A percentile compares a stretch with the other conserved stretches of the same genome.
Conservation (phyloP, 2,797 vertebrate species). For the Ctenochaetus hawaiiensis region DNA sequence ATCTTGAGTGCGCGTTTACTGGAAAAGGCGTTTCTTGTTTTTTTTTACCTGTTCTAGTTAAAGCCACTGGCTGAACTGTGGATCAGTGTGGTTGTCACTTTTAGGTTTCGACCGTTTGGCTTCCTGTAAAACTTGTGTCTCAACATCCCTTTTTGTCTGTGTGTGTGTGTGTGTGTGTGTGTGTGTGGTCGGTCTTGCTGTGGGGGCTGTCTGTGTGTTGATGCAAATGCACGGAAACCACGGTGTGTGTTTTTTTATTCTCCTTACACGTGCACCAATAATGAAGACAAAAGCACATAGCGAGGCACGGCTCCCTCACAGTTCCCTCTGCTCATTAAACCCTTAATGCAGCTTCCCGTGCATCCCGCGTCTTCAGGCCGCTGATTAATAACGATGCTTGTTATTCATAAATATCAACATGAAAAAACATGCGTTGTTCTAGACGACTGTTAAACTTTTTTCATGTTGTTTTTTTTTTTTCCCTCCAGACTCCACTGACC, state of each 20-base stretch:
- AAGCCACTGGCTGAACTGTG: conserved; percentile 9
- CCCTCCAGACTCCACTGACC: conserved; percentile 68
- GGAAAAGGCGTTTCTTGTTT: conserved; percentile 20
- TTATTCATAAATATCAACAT: conserved; percentile 70
- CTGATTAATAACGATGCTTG: conserved; percentile 76
- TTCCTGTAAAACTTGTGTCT: conserved; percentile 73
- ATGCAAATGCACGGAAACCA: conserved; percentile 58
- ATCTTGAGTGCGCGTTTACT: conserved; percentile 25
- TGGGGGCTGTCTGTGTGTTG: conserved; percentile 21
- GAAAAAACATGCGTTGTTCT: conserved; percentile 63
- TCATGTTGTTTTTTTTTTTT: conserved; percentile 16
- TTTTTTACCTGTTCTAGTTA: conserved; percentile 28
- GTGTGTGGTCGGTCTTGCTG: background rate
- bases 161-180: background rate
- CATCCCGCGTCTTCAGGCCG: conserved; percentile 64
- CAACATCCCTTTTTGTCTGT: conserved; percentile 48
- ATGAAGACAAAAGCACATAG: conserved; percentile 71
- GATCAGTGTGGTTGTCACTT: conserved; percentile 26
- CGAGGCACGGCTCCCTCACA: conserved; percentile 35
- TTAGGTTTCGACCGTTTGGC: conserved; percentile 51
- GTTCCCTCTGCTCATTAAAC: conserved; percentile 72
- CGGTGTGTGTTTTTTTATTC: conserved; percentile 23
- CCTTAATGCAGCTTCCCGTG: conserved; percentile 74
- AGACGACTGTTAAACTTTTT: conserved; percentile 61
- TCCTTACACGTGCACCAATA: conserved; percentile 24